These are phyloP conservation scores for Montipora capitata DNA, from an alignment of 92 coral and sea anemone species.

Conservation along the genomic window DNA sequence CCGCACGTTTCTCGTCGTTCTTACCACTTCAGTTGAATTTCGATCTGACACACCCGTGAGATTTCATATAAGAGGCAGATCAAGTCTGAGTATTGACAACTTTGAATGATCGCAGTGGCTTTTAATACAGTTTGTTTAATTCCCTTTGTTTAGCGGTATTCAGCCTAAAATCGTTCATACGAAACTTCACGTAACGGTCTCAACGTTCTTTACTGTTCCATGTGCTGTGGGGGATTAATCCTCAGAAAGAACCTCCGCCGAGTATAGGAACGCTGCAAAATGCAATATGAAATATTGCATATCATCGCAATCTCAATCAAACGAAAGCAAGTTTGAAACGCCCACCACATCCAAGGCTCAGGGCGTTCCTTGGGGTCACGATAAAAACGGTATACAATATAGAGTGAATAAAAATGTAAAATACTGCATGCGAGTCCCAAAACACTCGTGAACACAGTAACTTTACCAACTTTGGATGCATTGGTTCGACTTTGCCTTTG, in stretches of 20 bases:
- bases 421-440: conserved; percentile 80
- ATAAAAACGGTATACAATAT: conserved; percentile 76
- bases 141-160: no score
- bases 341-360: conserved; percentile 90
- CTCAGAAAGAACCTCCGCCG: background rate
- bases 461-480: conserved; percentile 80
- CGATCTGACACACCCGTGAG: no score
- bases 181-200: no score
- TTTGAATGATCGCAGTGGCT: no score
- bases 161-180: no score
- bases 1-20: no score
- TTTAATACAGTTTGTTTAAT: no score
- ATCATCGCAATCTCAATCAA: conserved; percentile 78
- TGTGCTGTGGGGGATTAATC: no score
- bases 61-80: no score
- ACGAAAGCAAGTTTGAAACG: conserved; percentile 74
- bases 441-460: conserved; percentile 77
- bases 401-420: conserved; percentile 79
- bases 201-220: no score
- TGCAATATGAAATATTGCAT: conserved; percentile 78
- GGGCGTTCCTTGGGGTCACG: conserved; percentile 31
- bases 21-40: no score
- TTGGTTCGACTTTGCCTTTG: conserved; percentile 3
- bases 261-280: conserved; percentile 63
- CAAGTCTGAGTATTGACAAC: no score